Base-by-base conservation (phyloP, 2,888 invertebrate species). In the Amphimallon solstitiale region DNA sequence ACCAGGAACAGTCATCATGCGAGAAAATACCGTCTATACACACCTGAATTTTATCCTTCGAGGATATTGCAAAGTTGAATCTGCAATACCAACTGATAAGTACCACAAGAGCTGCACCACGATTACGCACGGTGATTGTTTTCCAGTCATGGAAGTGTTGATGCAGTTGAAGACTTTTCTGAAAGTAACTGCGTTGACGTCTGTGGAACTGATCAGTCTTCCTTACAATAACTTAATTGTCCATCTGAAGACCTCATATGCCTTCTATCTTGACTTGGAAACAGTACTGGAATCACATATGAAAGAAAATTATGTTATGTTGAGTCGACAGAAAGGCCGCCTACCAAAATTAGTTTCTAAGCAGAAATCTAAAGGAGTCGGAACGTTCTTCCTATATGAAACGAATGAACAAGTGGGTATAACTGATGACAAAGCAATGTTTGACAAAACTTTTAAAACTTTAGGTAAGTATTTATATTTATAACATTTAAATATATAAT, bases 141-240 rank as follows among this genome's bases (percentile, higher is more conserved):
- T 72, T 48, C 71, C 71, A n/a, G 23, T 70, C 5, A 37, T 73
- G 7, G 71, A 70, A 54, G 56, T 63, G 5, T 59, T 73, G n/a
- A 60, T 69, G n/a, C 62, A 68, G 21, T 67, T 71, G 14, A 37
- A 52, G 7, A 61, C 60, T 1, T 56, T 68, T 6, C 17, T 73
- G 21, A 59, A 52, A 6, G 69, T 70, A 6, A 65, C 56, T 9
- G 62, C 70, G 6, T 38, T 66, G 9, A 73, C 72, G 6, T 59
- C 61, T 7, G 68, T 71, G 7, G 70, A 71, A 61, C 7, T 71
- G 4, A 66, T 70, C 7, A 66, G 54, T 17, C 56, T 73, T 29
- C 29, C 45, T 6, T 45, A 63, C 15, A 21, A 29, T 2, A 52
- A 66, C 23, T 2, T 73, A 7, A 15, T 64, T 4, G 61, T 64